Evolutionary conservation across 2,888 invertebrate species (phyloP), one percentile per base, ranked within the genome.

Genomic region (Teleiodes luculella): DNA sequence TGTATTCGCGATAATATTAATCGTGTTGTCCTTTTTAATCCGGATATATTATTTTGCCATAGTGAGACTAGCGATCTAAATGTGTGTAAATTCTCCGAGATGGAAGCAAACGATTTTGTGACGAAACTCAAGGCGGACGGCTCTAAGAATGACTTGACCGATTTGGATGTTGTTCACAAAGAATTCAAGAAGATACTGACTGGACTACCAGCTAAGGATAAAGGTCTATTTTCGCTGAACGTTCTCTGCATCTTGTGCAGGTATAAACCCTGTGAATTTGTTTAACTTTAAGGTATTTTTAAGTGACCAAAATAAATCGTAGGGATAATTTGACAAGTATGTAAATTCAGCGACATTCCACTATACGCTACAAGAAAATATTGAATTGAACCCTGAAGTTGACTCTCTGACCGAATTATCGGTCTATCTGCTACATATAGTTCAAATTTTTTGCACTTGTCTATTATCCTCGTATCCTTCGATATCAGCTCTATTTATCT

Each of bases 201-300:
- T 0, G 76, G 73, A 56, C 67, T 86, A 66, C 39, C 71, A 7
- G 30, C 66, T 0, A 81, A 80, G 60, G 80, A 86, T 36, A 72
- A 62, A 53, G 75, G 75, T 11, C 24, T 67, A 2, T 83, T 87
- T 54, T 75, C 85, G 8, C 60, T 88, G 13, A 88, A 87, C 57
- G 77, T 86, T 14, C 64, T 88, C 3, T 86, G 86, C 66, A 78
- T 78, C 56, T 57, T 88, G 20, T 86, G 85, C 83, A 86, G 88
- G 88, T 87, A 69, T 65, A 16, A 1, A 16, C 14, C 14, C 14
- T n/a, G n/a, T n/a, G n/a, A n/a, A n/a, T n/a, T n/a, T n/a, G n/a
- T n/a, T n/a, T n/a, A n/a, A n/a, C n/a, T n/a, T n/a, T n/a, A n/a
- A n/a, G n/a, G n/a, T n/a, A n/a, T n/a, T n/a, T n/a, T n/a, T n/a